Base-by-base conservation (phyloP, 2,888 invertebrate genomes). In the Drosophila helvetica region DNA sequence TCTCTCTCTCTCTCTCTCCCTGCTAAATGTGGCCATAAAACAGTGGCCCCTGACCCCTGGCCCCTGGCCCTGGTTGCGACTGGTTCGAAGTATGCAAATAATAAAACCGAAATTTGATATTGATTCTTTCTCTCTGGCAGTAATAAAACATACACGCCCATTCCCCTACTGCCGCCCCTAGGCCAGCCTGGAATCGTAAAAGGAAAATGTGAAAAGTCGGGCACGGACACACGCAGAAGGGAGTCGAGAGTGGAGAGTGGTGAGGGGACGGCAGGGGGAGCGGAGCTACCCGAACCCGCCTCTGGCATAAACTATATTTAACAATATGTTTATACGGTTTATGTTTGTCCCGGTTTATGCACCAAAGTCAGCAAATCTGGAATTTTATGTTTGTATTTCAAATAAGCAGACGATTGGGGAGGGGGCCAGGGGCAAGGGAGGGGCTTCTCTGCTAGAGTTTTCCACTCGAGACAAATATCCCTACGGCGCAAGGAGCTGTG, bases 331-430 rank as follows among this genome's bases (percentile, higher is more conserved):
- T 80, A 74, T 68, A 56, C 58, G 81, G 70, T 57, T 75, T 78
- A 58, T 66, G 65, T 79, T 61, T 79, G 61, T 50, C 61, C 19
- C 59, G 56, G 58, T 60, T 72, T 68, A 66, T 85, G 82, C 82
- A 75, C 56, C 56, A 69, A 71, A 88, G 86, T 83, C 88, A 88
- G 86, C 86, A 86, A 75, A 79, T 82, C 68, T 70, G 46, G 55
- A 77, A 61, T 65, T 69, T 78, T 74, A 67, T 81, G 81, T 87
- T 85, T 82, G 80, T 72, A 79, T 82, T 81, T 77, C 80, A 79
- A 82, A 72, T 47, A 61, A 52, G 62, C 18, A 17, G n/a, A 46
- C 51, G 27, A 12, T n/a, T n/a, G 30, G 27, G 9, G 8, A 15
- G 18, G n/a, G 43, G 17, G 12, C 27, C 1, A 10, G 33, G 60